Evolutionary conservation across 2,888 invertebrate species (phyloP), one percentile per base, ranked within the genome.

Genomic region (Parnassius apollo): DNA sequence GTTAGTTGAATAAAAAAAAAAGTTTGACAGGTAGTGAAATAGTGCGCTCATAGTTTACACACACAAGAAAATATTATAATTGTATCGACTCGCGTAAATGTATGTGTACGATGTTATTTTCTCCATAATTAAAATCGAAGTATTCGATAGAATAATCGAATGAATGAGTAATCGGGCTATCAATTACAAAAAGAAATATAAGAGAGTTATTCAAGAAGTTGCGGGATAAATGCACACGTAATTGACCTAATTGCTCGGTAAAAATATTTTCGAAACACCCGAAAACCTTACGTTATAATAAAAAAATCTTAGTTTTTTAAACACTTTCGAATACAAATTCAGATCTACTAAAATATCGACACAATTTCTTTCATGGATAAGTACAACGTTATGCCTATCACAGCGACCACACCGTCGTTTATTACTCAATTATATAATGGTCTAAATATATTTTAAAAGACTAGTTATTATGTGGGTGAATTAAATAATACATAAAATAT

Each of bases 341-440:
- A 59, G 59, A 62, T 65, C 62, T 52, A 59, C 18, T 44, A 57
- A 12, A 57, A 50, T n/a, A 52, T 52, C n/a, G 49, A 49, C 13
- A 49, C 49, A 49, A n/a, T 49, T 49, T 49, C 13, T 8, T 49
- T 49, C 35, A 57, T 18, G 49, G 59, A 56, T 63, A 63, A 59
- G 63, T 63, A 63, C 63, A 63, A 59, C 55, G 42, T 46, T 63
- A 48, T 42, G 63, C 52, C 59, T 63, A 59, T 59, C 63, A 63
- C 59, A 59, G 56, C 13, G 51, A 50, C 50, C 35, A 48, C 46
- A 35, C n/a, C 18, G 46, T 56, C 46, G 55, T 59, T 35, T n/a
- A 58, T 51, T 51, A 45, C 12, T 10, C 11, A 35, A 51, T 63
- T 59, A 11, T 54, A 18, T 44, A 42, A 35, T 51, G 18, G 52